Evolutionary conservation across 2,797 vertebrate genomes (phyloP).

Genomic region (Syngnathus acus): DNA sequence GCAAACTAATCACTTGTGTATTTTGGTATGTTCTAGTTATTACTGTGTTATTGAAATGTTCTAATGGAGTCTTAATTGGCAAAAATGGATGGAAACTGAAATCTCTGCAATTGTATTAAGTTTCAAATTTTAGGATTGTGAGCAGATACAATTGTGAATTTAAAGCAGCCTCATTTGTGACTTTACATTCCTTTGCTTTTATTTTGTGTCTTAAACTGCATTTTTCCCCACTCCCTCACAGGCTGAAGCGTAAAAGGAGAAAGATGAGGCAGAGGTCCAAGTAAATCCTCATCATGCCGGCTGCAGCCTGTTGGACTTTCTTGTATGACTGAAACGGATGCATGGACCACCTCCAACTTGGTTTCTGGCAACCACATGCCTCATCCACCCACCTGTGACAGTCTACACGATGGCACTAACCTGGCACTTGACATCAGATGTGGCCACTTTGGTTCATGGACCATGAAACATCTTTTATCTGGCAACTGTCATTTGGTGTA

Average conservation of each 20-base stretch:
- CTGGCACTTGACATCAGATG: conserved; percentile 31
- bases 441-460: conserved; percentile 51
- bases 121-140: neutral
- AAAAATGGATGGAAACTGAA: too few species aligned
- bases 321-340: conserved; percentile 20
- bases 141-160: neutral
- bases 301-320: conserved; percentile 37
- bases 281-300: conserved; percentile 64
- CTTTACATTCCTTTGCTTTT: neutral
- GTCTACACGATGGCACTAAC: conserved; percentile 25
- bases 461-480: conserved; percentile 31
- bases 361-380: neutral
- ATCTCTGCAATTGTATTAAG: too few species aligned
- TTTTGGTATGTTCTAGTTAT: too few species aligned
- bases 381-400: conserved; percentile 11
- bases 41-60: too few species aligned
- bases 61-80: too few species aligned
- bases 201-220: neutral
- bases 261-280: conserved; percentile 99
- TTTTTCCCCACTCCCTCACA: conserved; percentile 21
- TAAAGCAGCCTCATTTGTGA: neutral
- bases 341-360: neutral
- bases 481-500: conserved; percentile 43
- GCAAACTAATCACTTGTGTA: too few species aligned
- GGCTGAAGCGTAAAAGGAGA: conserved; percentile 95